These are phyloP conservation scores for Emys orbicularis DNA, from an alignment of 2,797 vertebrate genomes.

Conservation along the genomic window DNA sequence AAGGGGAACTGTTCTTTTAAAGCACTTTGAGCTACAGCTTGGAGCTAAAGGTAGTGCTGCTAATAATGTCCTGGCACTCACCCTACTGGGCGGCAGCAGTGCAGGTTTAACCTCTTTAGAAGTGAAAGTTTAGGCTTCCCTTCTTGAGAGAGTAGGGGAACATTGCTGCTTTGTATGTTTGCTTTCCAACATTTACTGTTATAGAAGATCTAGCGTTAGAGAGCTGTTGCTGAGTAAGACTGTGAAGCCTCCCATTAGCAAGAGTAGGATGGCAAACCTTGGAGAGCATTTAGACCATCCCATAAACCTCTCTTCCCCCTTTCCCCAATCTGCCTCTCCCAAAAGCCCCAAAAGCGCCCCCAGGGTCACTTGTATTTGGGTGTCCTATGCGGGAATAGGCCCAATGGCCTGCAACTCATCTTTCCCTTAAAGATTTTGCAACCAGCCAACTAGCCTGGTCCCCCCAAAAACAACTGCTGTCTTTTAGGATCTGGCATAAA, in stretches of 20 bases:
- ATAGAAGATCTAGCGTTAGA: background rate
- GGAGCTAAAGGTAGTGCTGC: too few relatives aligned
- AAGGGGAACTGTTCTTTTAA: background rate
- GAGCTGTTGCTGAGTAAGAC: background rate
- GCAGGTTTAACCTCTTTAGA: background rate
- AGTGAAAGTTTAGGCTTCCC: background rate
- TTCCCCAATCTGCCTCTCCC: background rate
- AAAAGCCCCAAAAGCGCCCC: background rate
- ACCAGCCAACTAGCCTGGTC: background rate
- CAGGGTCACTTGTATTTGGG: background rate
- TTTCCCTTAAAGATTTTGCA: background rate
- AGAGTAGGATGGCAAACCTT: background rate
- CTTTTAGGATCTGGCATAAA: background rate
- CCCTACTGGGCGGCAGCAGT: rapidly evolving
- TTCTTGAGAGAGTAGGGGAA: background rate
- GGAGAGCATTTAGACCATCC: background rate
- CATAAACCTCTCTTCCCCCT: background rate
- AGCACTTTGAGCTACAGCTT: background rate
- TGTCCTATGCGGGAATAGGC: background rate
- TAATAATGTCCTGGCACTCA: background rate
- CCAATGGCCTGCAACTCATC: background rate
- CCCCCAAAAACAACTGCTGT: background rate
- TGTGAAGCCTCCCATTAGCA: background rate
- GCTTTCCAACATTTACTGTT: background rate
- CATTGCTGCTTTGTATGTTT: background rate